These are phyloP conservation scores for Caenorhabditis sp. DNA, from an alignment of 2,888 invertebrate species.

Conservation along the genomic window DNA sequence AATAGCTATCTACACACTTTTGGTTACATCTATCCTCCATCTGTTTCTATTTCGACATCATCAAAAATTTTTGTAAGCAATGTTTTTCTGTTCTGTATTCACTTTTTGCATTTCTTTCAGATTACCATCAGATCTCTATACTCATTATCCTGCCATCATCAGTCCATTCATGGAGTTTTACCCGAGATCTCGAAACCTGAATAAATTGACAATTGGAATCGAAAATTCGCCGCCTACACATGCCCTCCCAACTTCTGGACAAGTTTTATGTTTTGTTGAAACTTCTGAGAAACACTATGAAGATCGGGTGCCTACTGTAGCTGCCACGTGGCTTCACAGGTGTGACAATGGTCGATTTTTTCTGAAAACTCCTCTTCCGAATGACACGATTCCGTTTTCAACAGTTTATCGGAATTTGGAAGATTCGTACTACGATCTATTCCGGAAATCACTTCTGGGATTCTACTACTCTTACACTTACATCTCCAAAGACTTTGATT, in stretches of 20 bases:
- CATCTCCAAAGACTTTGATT: constrained; percentile 73
- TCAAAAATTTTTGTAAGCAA: constrained; percentile 28
- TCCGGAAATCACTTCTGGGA: constrained; percentile 70
- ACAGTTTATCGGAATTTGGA: constrained; percentile 70
- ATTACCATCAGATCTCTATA: constrained; percentile 35
- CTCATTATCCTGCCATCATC: constrained; percentile 22
- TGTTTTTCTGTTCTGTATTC: neutral
- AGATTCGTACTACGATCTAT: constrained; percentile 70
- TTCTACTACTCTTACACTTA: constrained; percentile 70
- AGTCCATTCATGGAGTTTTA: constrained; percentile 16
- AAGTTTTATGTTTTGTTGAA: constrained; percentile 67
- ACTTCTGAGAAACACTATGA: constrained; percentile 62
- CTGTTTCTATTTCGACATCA: constrained; percentile 33
- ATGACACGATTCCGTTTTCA: constrained; percentile 66
- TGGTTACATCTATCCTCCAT: neutral
- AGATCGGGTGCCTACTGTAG: constrained; percentile 65
- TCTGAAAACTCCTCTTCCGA: constrained; percentile 56
- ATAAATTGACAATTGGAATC: constrained; percentile 26
- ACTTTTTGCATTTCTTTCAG: constrained; percentile 1
- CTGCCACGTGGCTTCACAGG: constrained; percentile 73
- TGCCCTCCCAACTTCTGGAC: constrained; percentile 62
- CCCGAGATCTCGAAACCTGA: constrained; percentile 23
- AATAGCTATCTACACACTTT: constrained; percentile 16
- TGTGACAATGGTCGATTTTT: constrained; percentile 76
- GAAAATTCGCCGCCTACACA: constrained; percentile 15